Evolutionary conservation across 2,888 invertebrate genomes (phyloP).

Genomic region (Pristionchus japonicus): DNA sequence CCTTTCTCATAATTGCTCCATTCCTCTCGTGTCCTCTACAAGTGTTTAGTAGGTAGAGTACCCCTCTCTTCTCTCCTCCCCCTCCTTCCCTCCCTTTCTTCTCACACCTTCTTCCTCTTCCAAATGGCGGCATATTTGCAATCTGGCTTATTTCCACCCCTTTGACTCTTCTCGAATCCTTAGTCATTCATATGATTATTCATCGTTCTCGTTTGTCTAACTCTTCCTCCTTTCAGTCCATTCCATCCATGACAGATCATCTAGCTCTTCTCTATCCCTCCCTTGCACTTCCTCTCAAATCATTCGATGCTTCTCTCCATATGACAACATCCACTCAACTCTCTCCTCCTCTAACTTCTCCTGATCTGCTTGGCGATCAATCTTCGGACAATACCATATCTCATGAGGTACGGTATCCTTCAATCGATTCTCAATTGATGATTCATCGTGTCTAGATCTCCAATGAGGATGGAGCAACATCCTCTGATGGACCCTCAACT

Average conservation of each 20-base stretch:
- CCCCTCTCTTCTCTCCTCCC: not conserved
- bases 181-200: constrained; percentile 46
- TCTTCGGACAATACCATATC: not conserved
- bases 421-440: not conserved
- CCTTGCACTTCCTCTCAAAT: constrained; percentile 9
- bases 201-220: constrained; percentile 16
- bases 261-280: constrained; percentile 39
- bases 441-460: constrained; percentile 40
- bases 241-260: constrained; percentile 37
- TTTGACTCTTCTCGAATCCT: constrained; percentile 43
- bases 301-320: not conserved
- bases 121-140: constrained; percentile 47
- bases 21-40: constrained; percentile 43
- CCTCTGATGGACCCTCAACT: constrained; percentile 33
- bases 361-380: not conserved
- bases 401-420: constrained; percentile 6
- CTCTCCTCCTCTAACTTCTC: constrained; percentile 36
- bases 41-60: constrained; percentile 45
- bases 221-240: constrained; percentile 39
- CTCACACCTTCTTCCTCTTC: constrained; percentile 39
- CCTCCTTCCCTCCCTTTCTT: not conserved
- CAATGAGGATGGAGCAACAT: constrained; percentile 38
- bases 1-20: constrained; percentile 30
- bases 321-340: constrained; percentile 15
- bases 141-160: constrained; percentile 45